Conservation (phyloP, 1,140 invertebrate genomes). For the Cryptotermes secundus region DNA sequence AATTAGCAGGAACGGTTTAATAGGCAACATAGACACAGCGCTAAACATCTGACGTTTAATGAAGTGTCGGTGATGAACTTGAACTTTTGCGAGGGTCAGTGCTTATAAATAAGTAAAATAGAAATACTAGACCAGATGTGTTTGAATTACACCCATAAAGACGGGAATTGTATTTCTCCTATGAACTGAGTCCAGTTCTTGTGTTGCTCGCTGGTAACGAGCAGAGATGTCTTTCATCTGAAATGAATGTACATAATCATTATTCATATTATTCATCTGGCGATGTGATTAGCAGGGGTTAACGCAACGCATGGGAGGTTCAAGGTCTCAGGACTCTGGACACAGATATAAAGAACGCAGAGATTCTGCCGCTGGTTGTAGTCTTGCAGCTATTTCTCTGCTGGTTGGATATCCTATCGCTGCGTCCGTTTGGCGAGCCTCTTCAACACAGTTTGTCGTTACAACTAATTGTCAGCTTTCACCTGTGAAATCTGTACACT, state of each 20-base stretch:
- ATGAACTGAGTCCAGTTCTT: no score
- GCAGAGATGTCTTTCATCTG: background rate
- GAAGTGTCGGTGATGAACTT: no score
- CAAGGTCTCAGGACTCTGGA: background rate
- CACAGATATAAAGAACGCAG: background rate
- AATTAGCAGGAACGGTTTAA: no score
- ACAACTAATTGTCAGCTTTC: no score
- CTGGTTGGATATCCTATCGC: background rate
- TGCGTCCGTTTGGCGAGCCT: background rate
- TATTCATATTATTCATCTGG: background rate
- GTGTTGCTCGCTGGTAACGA: background rate
- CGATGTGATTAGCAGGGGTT: constrained; percentile 6
- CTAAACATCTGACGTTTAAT: no score
- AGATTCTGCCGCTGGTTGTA: background rate
- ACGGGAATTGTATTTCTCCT: no score
- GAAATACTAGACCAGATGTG: no score
- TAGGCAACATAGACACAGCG: no score
- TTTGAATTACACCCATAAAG: no score
- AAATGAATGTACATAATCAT: background rate
- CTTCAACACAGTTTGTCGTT: background rate
- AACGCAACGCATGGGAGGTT: background rate
- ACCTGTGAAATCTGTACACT: background rate
- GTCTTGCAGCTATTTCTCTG: background rate
- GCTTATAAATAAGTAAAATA: no score
- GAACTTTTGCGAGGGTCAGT: no score